Percentiles rank a stretch among this genome's conserved stretches.
Evolutionary conservation across 1,140 invertebrate species (phyloP).

Genomic region (Physella acuta): DNA sequence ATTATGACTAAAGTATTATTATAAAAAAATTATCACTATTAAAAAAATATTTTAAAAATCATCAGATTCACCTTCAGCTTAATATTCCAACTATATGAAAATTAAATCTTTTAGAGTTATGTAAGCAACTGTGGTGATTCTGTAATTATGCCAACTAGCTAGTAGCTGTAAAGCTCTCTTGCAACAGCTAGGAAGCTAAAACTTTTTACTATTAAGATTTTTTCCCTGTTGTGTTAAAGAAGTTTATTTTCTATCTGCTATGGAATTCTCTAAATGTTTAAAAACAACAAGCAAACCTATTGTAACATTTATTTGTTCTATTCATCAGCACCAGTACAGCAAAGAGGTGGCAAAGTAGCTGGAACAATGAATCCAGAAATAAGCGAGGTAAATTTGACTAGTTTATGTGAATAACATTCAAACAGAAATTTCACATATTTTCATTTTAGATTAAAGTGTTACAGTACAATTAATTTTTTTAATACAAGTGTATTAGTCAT

Average conservation of each 20-base stretch:
- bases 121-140: no score
- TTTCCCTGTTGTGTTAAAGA: neutral
- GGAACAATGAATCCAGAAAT: slow-evolving; percentile 48
- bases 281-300: neutral
- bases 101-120: no score
- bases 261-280: neutral
- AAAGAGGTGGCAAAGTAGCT: slow-evolving; percentile 36
- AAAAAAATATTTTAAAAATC: no score
- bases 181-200: no score
- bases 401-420: no score
- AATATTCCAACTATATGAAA: no score
- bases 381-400: slow-evolving; percentile 53
- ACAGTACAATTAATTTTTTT: neutral
- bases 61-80: no score
- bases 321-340: slow-evolving; percentile 39
- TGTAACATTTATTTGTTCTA: neutral
- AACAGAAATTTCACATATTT: neutral
- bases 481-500: neutral
- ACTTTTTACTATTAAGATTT: neutral
- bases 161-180: neutral
- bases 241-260: neutral
- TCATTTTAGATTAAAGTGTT: neutral
- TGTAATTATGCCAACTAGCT: neutral
- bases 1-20: no score
- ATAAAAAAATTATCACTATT: no score